Base-by-base conservation (phyloP, 2,888 invertebrate species). In the Drosophila vallismaia region DNA sequence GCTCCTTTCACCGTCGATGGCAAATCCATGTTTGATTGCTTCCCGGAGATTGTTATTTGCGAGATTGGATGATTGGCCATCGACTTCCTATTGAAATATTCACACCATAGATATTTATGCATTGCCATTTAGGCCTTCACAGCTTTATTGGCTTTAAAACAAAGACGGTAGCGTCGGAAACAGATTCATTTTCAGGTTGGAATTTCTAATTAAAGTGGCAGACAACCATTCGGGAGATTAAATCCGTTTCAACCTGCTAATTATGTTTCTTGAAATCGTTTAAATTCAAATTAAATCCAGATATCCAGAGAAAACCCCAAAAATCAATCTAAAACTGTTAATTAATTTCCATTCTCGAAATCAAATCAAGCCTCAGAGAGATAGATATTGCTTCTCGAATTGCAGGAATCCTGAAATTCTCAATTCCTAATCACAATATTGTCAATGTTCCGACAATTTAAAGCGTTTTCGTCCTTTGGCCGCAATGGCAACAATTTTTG, bases 11-110 rank as follows among this genome's bases (percentile, higher is more conserved):
- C 19, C 28, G 28, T 28, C 5, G 28, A 29, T 42, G 63, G 40
- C 67, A 55, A 60, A 60, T 55, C 66, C 86, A 70, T 69, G 72
- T 69, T 76, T 79, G 79, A 75, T 82, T 85, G 80, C 82, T 57
- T 10, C 19, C 10, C 8, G 14, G 26, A 55, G 45, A 55, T 46
- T 53, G 24, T 36, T 14, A 49, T 60, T 46, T 59, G 49, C 53
- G 49, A 59, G 52, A 72, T 68, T 74, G 63, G 64, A 54, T 64
- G 67, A 77, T 80, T 80, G 76, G 63, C 64, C 78, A 75, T 75
- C 64, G 64, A 53, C 68, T 69, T 8, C 44, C 6, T n/a, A 26
- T n/a, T 9, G 9, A 60, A 48, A 58, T 57, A 31, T 36, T 29
- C 38, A 24, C 12, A 31, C 38, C 38, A 46, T 48, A 26, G 24